Conservation (phyloP, 2,888 invertebrate genomes). For the Epinotia bilunana region DNA sequence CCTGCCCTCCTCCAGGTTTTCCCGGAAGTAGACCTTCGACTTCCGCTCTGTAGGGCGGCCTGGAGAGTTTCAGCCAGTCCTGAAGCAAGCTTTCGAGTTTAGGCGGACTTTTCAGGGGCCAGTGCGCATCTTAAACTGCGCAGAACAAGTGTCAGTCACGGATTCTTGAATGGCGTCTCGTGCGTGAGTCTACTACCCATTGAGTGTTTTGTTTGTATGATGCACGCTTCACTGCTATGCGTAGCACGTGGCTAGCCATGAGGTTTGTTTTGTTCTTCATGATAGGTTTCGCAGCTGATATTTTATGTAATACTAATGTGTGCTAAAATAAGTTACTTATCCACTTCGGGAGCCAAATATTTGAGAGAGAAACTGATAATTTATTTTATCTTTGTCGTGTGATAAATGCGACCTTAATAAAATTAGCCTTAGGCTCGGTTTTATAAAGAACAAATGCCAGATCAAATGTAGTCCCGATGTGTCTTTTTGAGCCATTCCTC, state of each 20-base stretch:
- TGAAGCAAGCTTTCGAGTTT: slow-evolving; percentile 45
- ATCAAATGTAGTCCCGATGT: too few species aligned
- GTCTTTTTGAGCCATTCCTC: too few species aligned
- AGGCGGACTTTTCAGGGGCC: slow-evolving; percentile 38
- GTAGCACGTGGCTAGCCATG: not conserved
- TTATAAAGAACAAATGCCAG: too few species aligned
- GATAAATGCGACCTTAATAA: too few species aligned
- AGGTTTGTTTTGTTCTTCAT: not conserved
- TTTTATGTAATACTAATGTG: not conserved
- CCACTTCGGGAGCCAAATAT: too few species aligned
- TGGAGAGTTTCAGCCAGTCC: slow-evolving; percentile 46
- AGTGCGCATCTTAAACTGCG: slow-evolving; percentile 66
- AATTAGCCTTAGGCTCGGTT: too few species aligned
- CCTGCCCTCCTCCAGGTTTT: slow-evolving; percentile 77
- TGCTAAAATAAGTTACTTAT: not conserved
- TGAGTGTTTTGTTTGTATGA: slow-evolving; percentile 23
- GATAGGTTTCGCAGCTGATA: not conserved
- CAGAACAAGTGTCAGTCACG: slow-evolving; percentile 51
- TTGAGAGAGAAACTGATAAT: too few species aligned
- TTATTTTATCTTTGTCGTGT: too few species aligned
- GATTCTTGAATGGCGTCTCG: slow-evolving; percentile 33
- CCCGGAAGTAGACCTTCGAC: slow-evolving; percentile 68
- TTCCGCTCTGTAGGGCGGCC: slow-evolving; percentile 74
- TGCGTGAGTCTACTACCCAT: slow-evolving; percentile 15
- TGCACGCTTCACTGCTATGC: not conserved